These are phyloP conservation scores for Rhyzopertha dominica DNA, from an alignment of 1,140 invertebrate genomes.

Conservation along the genomic window DNA sequence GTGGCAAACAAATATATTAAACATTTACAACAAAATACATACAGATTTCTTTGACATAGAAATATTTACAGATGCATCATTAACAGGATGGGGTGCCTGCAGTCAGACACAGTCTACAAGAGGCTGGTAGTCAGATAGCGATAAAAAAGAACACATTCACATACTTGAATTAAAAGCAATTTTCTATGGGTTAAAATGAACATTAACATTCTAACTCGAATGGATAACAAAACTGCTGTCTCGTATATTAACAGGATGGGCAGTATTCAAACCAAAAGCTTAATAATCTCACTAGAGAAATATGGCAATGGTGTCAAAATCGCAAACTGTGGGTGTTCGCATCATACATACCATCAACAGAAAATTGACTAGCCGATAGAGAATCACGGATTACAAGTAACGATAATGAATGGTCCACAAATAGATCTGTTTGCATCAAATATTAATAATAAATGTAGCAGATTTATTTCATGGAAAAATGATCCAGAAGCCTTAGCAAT, in stretches of 20 bases:
- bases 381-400: too few relatives aligned
- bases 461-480: too few relatives aligned
- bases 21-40: conserved; percentile 17
- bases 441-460: too few relatives aligned
- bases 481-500: too few relatives aligned
- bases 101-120: conserved; percentile 16
- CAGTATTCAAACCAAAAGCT: too few relatives aligned
- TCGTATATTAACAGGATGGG: conserved; percentile 36
- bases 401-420: too few relatives aligned
- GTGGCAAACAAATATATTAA: conserved; percentile 29
- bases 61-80: conserved; percentile 32
- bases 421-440: too few relatives aligned
- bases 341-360: too few relatives aligned
- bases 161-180: conserved; percentile 28
- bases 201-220: conserved; percentile 13
- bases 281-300: too few relatives aligned
- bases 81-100: conserved; percentile 27
- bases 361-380: too few relatives aligned
- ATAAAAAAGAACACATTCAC: conserved; percentile 27
- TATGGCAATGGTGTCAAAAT: too few relatives aligned
- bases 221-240: conserved; percentile 41
- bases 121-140: conserved; percentile 22
- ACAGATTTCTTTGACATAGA: conserved; percentile 12
- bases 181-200: conserved; percentile 24
- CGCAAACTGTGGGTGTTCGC: too few relatives aligned